Evolutionary conservation across 2,113 vertebrate genomes (phyloP), one percentile per base, ranked within the genome.

Genomic region (Cyprinodon tularosa): DNA sequence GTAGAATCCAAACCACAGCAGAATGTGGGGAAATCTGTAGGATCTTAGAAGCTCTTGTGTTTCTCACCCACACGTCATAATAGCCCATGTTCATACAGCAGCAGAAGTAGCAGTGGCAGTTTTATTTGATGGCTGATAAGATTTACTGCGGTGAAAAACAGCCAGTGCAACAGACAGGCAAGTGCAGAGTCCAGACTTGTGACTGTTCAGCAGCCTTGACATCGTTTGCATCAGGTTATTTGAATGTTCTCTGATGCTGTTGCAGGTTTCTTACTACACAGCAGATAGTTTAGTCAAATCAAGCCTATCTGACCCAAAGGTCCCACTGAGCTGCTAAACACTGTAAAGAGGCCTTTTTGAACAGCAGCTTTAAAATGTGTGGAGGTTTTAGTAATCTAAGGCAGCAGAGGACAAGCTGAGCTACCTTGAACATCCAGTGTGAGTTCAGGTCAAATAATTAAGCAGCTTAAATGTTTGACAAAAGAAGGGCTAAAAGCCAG

Each of bases 401-500:
- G 80, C 72, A 80, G 85, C 80, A 84, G 88, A 91, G 91, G 83
- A 90, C 88, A 73, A 38, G 75, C 74, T 29, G 73, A 88, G 84
- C 82, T 90, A 91, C 89, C 89, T 90, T 89, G 82, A 90, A 90
- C 87, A 89, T 86, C 89, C 80, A 74, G 86, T 86, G 67, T 85
- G 84, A 90, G 88, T 90, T 92, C 88, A 87, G 90, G 91, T 91
- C 90, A 91, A 91, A 93, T 91, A 91, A 91, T 93, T 90, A 91
- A 90, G 91, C 90, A 88, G 87, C 89, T 93, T 91, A 91, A 91
- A 87, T 71, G 80, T 80, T 90, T 69, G 74, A 91, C 89, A 91
- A 92, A 92, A 87, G 88, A 78, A 72, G 74, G 82, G 87, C 84
- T 80, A 89, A 89, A 86, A 88, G 89, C 65, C 84, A 88, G 89